Evolutionary conservation across 37 sponge, comb jelly and placozoan genomes (phyloP), one percentile per base, ranked within the genome.

Genomic region (Cladorhizidae sp.): DNA sequence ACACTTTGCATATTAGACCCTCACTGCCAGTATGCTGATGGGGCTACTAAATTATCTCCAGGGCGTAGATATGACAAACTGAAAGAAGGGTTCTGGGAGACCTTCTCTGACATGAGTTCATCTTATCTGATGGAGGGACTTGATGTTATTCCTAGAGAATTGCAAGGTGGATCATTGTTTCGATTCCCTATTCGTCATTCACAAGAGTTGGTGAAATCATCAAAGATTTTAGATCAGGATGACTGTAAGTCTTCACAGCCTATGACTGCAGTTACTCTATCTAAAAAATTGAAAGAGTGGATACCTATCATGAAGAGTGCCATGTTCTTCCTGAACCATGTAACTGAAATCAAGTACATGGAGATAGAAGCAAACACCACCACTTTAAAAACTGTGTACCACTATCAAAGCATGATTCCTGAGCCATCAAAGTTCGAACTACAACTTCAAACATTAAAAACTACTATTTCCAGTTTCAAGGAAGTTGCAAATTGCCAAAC

Each of bases 1-100:
- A 84, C 76, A 7, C 65, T 93, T 29, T 93, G 94, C 79, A 61
- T 93, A 3, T 43, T 93, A 51, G 94, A 93, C 68, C 94, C 94
- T 56, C 90, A 87, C 55, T 72, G 75, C 29, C 29, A 25, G 5
- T 93, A 72, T 80, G 79, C 75, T 5, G 81, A 87, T 45, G 56
- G 40, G 20, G 78, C 85, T 36, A 84, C 54, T 3, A 5, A 5
- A 29, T 15, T 57, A 40, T 17, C 59, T 62, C 86, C 86, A 35
- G 91, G 91, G 32, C 41, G 82, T 57, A 76, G 77, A 51, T 85
- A 63, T 49, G 72, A 84, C 18, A 31, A 43, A 2, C 32, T 78
- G 52, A 58, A 74, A 32, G 42, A 61, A 6, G 64, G 61, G 1
- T 85, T 85, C 28, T 84, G 90, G 90, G 38, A 83, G 20, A 51